Evolutionary conservation across 1,140 invertebrate species (phyloP).

Genomic region (Rhyzopertha dominica): DNA sequence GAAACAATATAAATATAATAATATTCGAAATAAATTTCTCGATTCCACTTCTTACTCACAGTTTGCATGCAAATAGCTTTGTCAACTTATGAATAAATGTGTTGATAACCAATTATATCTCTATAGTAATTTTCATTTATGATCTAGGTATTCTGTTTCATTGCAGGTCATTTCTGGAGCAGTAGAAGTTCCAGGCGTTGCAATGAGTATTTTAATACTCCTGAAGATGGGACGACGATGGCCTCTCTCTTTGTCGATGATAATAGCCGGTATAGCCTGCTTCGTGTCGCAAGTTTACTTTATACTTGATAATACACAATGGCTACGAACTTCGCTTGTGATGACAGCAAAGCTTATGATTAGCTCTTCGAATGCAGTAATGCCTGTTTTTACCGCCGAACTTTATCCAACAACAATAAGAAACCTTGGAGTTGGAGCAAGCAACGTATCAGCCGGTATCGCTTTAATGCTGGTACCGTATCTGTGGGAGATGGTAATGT

Average conservation of each 20-base stretch:
- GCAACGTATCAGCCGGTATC: constrained; percentile 63
- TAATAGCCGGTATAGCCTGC: constrained; percentile 60
- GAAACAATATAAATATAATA: too few relatives aligned
- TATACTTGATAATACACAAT: constrained; percentile 37
- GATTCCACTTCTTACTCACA: too few relatives aligned
- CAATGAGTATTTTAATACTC: constrained; percentile 63
- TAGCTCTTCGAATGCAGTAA: constrained; percentile 63
- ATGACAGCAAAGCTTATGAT: constrained; percentile 61
- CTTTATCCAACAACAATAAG: constrained; percentile 67
- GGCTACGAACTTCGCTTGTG: constrained; percentile 45
- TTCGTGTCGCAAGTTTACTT: too few relatives aligned
- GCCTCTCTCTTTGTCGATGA: constrained; percentile 59
- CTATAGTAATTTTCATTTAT: too few relatives aligned
- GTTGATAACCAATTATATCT: too few relatives aligned
- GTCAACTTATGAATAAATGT: too few relatives aligned
- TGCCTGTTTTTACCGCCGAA: constrained; percentile 69
- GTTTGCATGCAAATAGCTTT: too few relatives aligned
- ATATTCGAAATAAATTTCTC: too few relatives aligned
- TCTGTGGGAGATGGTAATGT: constrained; percentile 63
- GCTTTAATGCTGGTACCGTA: constrained; percentile 68
- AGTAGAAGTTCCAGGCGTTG: constrained; percentile 68
- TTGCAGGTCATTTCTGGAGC: constrained; percentile 54
- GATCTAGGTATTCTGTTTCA: constrained; percentile 7
- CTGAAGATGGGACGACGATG: constrained; percentile 63
- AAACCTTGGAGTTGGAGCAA: constrained; percentile 67